These are phyloP conservation scores for Harmothoe impar DNA, from an alignment of 2,888 invertebrate species.

Conservation along the genomic window DNA sequence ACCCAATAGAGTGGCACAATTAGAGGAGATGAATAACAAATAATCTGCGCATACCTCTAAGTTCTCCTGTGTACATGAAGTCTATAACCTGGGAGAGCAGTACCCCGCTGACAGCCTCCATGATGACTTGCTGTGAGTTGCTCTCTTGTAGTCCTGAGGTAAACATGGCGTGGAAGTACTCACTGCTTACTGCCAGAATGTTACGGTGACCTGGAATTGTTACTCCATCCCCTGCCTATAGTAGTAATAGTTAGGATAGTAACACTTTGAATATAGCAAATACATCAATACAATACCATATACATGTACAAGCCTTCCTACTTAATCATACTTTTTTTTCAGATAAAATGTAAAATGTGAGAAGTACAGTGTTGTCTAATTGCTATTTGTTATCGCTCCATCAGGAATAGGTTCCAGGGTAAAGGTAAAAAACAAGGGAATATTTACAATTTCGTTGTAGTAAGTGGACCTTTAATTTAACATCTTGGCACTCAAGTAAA, in stretches of 20 bases:
- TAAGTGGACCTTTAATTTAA: too few species aligned
- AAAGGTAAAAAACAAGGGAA: too few species aligned
- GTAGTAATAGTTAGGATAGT: neutral
- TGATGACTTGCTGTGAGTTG: neutral
- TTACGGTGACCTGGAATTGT: constrained; percentile 26
- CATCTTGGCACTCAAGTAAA: too few species aligned
- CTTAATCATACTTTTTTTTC: too few species aligned
- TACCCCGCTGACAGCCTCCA: neutral
- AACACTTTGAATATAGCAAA: neutral
- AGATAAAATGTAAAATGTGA: neutral
- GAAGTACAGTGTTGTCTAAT: neutral
- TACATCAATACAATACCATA: neutral
- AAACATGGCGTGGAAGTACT: constrained; percentile 56
- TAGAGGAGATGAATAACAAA: too few species aligned
- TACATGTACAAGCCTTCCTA: neutral
- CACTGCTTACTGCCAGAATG: constrained; percentile 52
- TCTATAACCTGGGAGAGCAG: constrained; percentile 27
- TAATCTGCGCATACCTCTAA: constrained; percentile 7
- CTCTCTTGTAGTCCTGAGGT: constrained; percentile 50
- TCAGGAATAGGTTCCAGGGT: too few species aligned
- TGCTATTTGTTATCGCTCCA: neutral
- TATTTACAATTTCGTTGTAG: too few species aligned
- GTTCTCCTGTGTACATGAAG: constrained; percentile 53
- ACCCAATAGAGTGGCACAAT: too few species aligned
- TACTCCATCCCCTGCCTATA: neutral